Percentiles rank a stretch among this genome's conserved stretches.
phyloP scores from a whole-genome alignment of 2,888 invertebrate genomes.

The Cheilosia pagana region DNA sequence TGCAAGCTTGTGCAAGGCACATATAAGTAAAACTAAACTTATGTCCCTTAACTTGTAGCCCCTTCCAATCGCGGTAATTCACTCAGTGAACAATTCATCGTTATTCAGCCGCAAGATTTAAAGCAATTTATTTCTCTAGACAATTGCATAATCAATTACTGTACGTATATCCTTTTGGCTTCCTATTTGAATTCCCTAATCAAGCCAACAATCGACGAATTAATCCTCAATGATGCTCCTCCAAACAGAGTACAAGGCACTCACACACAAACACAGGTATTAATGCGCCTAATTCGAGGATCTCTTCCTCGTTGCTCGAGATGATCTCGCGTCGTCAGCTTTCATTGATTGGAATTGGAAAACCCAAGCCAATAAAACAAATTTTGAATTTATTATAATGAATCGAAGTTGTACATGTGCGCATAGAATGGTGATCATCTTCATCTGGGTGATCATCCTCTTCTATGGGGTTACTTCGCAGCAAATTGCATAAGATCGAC shows the following conservation, averaged over 20 bases:
- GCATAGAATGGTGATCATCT: constrained; percentile 64
- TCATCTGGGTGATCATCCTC: constrained; percentile 3
- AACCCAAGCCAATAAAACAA: constrained; percentile 68
- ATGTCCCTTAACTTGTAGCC: not conserved
- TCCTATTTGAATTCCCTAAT: constrained; percentile 24
- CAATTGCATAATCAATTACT: constrained; percentile 49
- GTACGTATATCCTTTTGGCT: constrained; percentile 28
- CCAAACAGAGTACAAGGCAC: not conserved
- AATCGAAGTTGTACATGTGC: constrained; percentile 66
- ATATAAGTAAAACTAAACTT: too few species aligned
- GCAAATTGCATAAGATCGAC: constrained; percentile 61
- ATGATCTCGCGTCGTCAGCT: constrained; percentile 16
- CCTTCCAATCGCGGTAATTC: not conserved
- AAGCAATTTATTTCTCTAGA: not conserved
- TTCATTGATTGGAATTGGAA: constrained; percentile 47
- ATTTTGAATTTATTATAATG: constrained; percentile 75
- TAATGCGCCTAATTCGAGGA: constrained; percentile 40
- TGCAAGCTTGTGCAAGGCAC: too few species aligned
- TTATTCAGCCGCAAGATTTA: not conserved
- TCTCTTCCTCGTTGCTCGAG: constrained; percentile 44
- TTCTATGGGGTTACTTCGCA: constrained; percentile 2
- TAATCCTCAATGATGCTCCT: constrained; percentile 12
- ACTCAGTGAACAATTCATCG: not conserved
- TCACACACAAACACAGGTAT: not conserved
- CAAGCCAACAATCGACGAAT: constrained; percentile 41